Evolutionary conservation across 2,888 invertebrate genomes (phyloP).

Genomic region (Anarsia innoxiella): DNA sequence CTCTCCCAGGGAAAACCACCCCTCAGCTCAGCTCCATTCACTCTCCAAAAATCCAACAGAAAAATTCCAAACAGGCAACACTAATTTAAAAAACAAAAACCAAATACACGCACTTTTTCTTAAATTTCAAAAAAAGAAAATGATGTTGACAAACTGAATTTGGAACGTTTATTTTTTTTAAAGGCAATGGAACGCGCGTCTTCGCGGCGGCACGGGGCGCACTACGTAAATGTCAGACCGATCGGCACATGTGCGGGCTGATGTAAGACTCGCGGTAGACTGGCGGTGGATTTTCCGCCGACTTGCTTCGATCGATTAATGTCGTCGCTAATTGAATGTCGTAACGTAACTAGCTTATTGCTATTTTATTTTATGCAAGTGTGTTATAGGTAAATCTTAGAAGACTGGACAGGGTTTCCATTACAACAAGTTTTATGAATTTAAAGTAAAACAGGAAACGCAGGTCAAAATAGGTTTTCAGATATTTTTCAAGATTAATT

Average conservation of each 20-base stretch:
- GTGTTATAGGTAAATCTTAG: too few species aligned
- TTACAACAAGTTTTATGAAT: too few species aligned
- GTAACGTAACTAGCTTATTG: too few species aligned
- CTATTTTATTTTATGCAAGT: too few species aligned
- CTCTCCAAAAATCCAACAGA: slow-evolving; percentile 33
- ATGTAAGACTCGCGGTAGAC: slow-evolving; percentile 39
- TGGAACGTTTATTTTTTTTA: slow-evolving; percentile 33
- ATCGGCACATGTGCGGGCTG: slow-evolving; percentile 69
- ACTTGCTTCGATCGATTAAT: too few species aligned
- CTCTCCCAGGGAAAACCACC: slow-evolving; percentile 49
- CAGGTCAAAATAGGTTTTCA: too few species aligned
- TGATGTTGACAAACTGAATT: slow-evolving; percentile 21
- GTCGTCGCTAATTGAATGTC: too few species aligned
- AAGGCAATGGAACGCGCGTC: slow-evolving; percentile 46
- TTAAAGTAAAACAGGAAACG: too few species aligned
- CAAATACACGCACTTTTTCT: slow-evolving; percentile 35
- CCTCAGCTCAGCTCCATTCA: slow-evolving; percentile 34
- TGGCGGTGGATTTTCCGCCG: slow-evolving; percentile 35
- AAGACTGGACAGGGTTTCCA: too few species aligned
- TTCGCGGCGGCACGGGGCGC: slow-evolving; percentile 59
- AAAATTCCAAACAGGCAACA: slow-evolving; percentile 12
- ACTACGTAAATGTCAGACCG: slow-evolving; percentile 72
- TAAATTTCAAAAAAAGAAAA: slow-evolving; percentile 28
- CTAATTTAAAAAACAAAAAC: slow-evolving; percentile 21
- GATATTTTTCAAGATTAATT: too few species aligned